Evolutionary conservation across 1,140 invertebrate genomes (phyloP).

Genomic region (Cylas formicarius): DNA sequence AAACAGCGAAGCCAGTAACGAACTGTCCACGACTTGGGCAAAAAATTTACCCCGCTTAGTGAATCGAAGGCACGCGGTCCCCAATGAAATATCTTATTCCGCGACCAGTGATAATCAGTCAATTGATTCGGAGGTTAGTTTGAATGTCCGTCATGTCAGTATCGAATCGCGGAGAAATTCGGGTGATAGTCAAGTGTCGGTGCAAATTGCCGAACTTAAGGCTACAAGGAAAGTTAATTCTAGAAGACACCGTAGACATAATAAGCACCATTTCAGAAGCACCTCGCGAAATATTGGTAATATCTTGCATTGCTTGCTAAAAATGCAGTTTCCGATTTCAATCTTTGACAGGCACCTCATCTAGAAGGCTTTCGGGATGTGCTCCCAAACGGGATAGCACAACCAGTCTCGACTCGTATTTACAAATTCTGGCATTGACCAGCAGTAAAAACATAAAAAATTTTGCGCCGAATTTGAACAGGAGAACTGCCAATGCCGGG

Average conservation of each 20-base stretch:
- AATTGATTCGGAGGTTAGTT: conserved; percentile 72
- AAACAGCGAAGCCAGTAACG: conserved; percentile 68
- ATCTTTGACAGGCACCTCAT: conserved; percentile 10
- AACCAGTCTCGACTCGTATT: conserved; percentile 70
- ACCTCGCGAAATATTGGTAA: conserved; percentile 24
- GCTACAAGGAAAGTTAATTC: conserved; percentile 51
- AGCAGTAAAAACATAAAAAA: conserved; percentile 43
- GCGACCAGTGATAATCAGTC: conserved; percentile 54
- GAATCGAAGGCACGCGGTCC: conserved; percentile 68
- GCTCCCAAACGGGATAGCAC: conserved; percentile 60
- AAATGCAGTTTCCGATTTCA: background rate
- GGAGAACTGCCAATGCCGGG: conserved; percentile 50
- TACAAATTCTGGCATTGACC: conserved; percentile 49
- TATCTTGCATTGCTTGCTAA: conserved; percentile 10
- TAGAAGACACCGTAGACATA: conserved; percentile 20
- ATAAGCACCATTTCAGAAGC: conserved; percentile 27
- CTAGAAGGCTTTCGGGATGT: conserved; percentile 43
- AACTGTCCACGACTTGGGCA: conserved; percentile 77
- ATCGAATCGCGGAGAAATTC: conserved; percentile 77
- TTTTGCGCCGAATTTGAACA: conserved; percentile 47
- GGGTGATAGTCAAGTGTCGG: conserved; percentile 74
- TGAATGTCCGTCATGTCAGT: conserved; percentile 66
- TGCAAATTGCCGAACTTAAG: conserved; percentile 73
- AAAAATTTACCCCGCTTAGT: conserved; percentile 81
- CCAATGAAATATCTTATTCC: conserved; percentile 51